Conservation (phyloP, 2,113 vertebrate genomes). For the Gorsachius goisagi region DNA sequence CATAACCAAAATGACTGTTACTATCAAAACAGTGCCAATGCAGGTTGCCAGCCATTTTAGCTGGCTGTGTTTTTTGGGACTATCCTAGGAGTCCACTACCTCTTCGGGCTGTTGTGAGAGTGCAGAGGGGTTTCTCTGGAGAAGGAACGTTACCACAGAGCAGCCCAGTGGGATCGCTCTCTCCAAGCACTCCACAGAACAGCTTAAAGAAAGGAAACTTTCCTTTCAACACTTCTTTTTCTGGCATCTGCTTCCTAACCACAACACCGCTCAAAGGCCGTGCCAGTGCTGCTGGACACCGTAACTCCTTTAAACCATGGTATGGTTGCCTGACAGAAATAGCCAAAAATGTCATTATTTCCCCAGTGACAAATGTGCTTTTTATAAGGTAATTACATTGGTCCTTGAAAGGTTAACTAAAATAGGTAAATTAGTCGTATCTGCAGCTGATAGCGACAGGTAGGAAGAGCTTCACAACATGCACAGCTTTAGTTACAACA, state of each 20-base stretch:
- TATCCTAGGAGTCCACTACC: not conserved
- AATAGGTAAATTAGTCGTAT: conserved; percentile 28
- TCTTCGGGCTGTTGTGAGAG: no score
- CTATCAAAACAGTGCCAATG: not conserved
- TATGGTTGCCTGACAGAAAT: not conserved
- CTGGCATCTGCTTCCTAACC: not conserved
- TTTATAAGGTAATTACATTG: not conserved
- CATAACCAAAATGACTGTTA: not conserved
- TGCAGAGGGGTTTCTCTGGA: not conserved
- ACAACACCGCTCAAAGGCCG: not conserved
- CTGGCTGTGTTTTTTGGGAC: not conserved
- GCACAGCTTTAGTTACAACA: conserved; percentile 39
- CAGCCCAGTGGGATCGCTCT: not conserved
- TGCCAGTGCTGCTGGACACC: not conserved
- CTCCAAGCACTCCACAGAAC: not conserved
- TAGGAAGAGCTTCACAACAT: conserved; percentile 1
- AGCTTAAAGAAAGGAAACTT: not conserved
- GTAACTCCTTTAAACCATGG: not conserved
- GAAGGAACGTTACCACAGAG: not conserved
- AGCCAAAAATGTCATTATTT: not conserved
- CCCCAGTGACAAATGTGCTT: accelerated
- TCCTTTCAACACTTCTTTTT: not conserved
- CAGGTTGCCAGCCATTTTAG: not conserved
- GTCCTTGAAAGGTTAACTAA: conserved; percentile 7
- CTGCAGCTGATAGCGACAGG: conserved; percentile 1